Base-by-base conservation (phyloP, 1,140 invertebrate genomes). In the Probaryconus sp. region DNA sequence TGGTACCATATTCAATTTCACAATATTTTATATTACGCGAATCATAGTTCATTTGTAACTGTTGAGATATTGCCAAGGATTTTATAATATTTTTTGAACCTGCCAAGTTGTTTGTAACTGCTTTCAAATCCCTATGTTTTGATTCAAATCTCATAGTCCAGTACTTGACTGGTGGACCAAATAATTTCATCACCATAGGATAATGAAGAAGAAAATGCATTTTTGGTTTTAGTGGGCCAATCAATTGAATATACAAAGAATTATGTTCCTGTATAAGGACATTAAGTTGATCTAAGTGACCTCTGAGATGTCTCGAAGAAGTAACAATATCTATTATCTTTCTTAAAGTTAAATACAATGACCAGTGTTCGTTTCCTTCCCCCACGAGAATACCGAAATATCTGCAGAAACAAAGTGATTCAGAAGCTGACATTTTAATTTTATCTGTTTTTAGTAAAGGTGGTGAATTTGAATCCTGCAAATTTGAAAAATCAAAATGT, bases 331-430 rank as follows among this genome's bases (percentile, higher is more conserved):
- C 38, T 1, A 50, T 11, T 1, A 50, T 50, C 16, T 50, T 26
- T 31, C 28, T 3, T 31, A 50, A 14, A 17, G 6, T 1, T 1
- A 50, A 7, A 14, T 33, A 50, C 9, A 50, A 10, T 6, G 30
- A 2, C 78, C 76, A 79, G 47, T 50, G 37, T 47, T 28, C 6
- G 47, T 82, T 64, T 56, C 50, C 42, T 55, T 20, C 33, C 18
- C 78, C 78, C 10, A 80, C 30, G 26, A 80, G 30, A 14, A 83
- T 61, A 33, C 65, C 42, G 65, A 81, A 75, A 55, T 75, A 78
- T 37, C 35, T 37, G 9, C 72, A 18, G 33, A 82, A 79, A 40
- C 63, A 70, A 24, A 63, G 40, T 64, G 78, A 76, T 79, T 83
- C 79, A 24, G 74, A 65, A 10, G 80, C 69, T 21, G 68, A 69